Evolutionary conservation across 2,888 invertebrate genomes (phyloP).

Genomic region (Dysmachus trigonus): DNA sequence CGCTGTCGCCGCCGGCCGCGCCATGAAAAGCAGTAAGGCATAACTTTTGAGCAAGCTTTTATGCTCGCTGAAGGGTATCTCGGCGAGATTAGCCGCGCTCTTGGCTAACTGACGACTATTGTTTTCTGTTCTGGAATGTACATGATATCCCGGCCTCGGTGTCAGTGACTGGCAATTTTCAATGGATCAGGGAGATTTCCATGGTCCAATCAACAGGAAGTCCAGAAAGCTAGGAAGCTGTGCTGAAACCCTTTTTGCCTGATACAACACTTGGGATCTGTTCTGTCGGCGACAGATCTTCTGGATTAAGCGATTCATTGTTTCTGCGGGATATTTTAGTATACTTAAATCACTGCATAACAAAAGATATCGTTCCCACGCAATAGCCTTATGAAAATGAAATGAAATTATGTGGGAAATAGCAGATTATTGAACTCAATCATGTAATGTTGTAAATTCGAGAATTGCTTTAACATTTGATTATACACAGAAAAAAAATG

Average conservation of each 20-base stretch:
- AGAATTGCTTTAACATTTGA: too few species aligned
- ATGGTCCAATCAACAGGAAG: not conserved
- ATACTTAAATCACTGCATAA: not conserved
- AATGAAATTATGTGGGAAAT: too few species aligned
- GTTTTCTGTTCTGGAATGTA: constrained; percentile 10
- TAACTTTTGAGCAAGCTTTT: not conserved
- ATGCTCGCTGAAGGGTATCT: not conserved
- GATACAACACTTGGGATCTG: not conserved
- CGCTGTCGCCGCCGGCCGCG: too few species aligned
- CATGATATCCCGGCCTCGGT: constrained; percentile 7
- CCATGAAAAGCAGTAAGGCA: not conserved
- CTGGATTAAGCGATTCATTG: not conserved
- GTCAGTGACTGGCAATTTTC: constrained; percentile 17
- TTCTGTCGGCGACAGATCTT: not conserved
- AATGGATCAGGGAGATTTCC: not conserved
- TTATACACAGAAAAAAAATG: too few species aligned
- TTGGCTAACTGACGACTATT: constrained; percentile 22
- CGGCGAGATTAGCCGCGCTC: constrained; percentile 18
- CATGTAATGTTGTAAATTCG: too few species aligned
- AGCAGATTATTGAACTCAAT: too few species aligned
- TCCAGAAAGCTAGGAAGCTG: not conserved
- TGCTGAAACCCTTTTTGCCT: not conserved
- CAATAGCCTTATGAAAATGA: too few species aligned
- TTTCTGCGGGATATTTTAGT: not conserved
- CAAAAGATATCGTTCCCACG: not conserved